Evolutionary conservation across 64 coral and sea anemone genomes (phyloP), one percentile per base, ranked within the genome.

Genomic region (Actinia tenebrosa): DNA sequence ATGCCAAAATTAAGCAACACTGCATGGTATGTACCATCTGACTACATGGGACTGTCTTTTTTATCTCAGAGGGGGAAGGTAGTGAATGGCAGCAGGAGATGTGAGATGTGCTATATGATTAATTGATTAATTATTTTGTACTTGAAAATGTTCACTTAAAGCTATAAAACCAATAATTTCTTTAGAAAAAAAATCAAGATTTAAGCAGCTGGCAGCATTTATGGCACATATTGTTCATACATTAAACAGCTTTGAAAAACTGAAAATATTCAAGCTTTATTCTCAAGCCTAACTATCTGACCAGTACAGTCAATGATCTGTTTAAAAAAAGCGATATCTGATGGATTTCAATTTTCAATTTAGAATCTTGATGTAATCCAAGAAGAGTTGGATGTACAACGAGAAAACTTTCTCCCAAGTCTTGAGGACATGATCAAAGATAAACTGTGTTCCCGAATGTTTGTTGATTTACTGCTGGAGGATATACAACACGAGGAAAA

Each of bases 401-500:
- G 88, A 14, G 64, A 87, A 80, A 84, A 96, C 46, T 88, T 96
- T 50, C 88, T 96, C 5, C 91, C 91, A 5, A 44, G 82, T 77
- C 18, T 96, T 54, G 94, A 93, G 63, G 72, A 77, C 3, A 79
- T 96, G 46, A 84, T 93, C 10, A 58, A 62, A 53, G 86, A 90
- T 4, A 59, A 79, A 14, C 79, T 87, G 17, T 93, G 91, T 22
- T 90, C 91, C 22, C 90, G 90, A 45, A 68, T 18, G 16, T 93
- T 93, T 79, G 62, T 96, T 78, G 86, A 93, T 42, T 63, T 90
- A 71, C 86, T 96, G 19, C 88, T 93, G 46, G 71, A 86, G 15
- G 94, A 96, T 86, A 20, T 96, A 20, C 86, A 26, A 16, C 89
- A 87, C 44, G 88, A 96, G 87, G 94, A 96, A 90, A 72, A 22